Evolutionary conservation across 2,888 invertebrate genomes (phyloP).

Genomic region (Cryptops parisi): DNA sequence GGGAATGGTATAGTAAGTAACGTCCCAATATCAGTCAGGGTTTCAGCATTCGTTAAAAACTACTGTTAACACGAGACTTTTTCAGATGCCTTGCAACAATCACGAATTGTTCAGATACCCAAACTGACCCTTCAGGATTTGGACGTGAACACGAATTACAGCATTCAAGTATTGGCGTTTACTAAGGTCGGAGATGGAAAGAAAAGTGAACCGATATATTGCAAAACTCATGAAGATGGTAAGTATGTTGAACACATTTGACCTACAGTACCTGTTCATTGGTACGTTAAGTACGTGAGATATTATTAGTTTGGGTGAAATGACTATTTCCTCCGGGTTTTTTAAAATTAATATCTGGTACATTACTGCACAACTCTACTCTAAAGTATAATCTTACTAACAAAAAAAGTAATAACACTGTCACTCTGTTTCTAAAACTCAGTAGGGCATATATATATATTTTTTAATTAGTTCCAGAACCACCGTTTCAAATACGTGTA

Average conservation of each 20-base stretch:
- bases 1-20: slow-evolving; percentile 8
- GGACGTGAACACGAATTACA: slow-evolving; percentile 30
- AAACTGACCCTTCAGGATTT: slow-evolving; percentile 20
- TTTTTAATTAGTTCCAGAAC: neutral
- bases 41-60: neutral
- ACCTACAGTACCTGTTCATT: no score
- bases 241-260: no score
- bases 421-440: no score
- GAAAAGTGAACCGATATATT: slow-evolving; percentile 27
- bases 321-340: no score
- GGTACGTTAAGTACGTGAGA: no score
- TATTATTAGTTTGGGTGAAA: no score
- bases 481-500: neutral
- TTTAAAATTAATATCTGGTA: no score
- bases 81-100: neutral
- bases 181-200: slow-evolving; percentile 32
- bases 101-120: neutral
- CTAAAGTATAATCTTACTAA: no score
- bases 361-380: no score
- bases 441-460: no score
- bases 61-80: neutral
- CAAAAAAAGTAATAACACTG: no score
- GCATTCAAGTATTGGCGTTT: slow-evolving; percentile 32
- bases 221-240: slow-evolving; percentile 31
- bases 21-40: no score